Evolutionary conservation across 64 coral and sea anemone genomes (phyloP).

Genomic region (Actinia tenebrosa): DNA sequence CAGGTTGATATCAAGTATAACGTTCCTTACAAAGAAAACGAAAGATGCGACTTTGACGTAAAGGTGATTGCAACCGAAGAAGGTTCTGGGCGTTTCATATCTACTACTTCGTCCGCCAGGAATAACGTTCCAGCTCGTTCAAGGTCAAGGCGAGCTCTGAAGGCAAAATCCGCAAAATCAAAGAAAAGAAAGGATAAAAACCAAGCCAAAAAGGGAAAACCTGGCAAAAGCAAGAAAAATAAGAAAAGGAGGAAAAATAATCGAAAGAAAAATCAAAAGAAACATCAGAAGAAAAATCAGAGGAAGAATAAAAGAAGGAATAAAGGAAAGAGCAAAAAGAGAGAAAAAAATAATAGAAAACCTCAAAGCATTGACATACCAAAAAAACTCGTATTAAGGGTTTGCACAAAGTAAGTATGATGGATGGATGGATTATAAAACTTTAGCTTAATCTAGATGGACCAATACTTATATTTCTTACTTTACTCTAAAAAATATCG

Average conservation of each 20-base stretch:
- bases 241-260: background rate
- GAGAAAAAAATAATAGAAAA: background rate
- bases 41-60: constrained; percentile 36
- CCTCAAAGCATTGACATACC: background rate
- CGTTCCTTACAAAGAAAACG: constrained; percentile 16
- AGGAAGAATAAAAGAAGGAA: background rate
- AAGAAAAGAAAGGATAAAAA: background rate
- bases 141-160: background rate
- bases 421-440: background rate
- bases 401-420: background rate
- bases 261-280: background rate
- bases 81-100: background rate
- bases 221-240: background rate
- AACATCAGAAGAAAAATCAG: background rate
- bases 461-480: too few species aligned
- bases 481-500: too few species aligned
- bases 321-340: background rate
- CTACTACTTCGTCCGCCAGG: background rate
- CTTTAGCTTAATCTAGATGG: too few species aligned
- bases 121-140: background rate
- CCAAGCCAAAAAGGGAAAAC: background rate
- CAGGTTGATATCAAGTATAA: constrained; percentile 51
- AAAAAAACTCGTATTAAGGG: background rate
- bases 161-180: background rate
- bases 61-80: background rate